These are phyloP conservation scores for Cheilosia scutellata DNA, from an alignment of 2,888 invertebrate species.

Conservation along the genomic window DNA sequence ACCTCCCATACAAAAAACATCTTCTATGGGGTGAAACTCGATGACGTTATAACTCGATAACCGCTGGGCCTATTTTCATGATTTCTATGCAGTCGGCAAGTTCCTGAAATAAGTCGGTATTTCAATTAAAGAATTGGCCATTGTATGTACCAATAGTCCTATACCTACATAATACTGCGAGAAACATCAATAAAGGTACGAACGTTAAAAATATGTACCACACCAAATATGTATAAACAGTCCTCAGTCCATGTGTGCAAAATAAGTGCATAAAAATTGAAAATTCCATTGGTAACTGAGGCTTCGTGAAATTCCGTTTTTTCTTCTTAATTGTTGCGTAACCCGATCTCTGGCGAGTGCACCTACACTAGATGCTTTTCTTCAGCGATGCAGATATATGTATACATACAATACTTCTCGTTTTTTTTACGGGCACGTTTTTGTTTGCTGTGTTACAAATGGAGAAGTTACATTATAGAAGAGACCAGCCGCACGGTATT, in stretches of 20 bases:
- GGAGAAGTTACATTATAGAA: constrained; percentile 59
- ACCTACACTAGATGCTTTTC: constrained; percentile 15
- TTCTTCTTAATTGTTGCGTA: constrained; percentile 63
- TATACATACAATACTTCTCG: not conserved
- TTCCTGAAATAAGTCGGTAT: too few relatives aligned
- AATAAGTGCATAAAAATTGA: constrained; percentile 28
- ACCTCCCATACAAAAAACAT: too few relatives aligned
- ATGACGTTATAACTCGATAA: too few relatives aligned
- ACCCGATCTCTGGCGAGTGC: constrained; percentile 50
- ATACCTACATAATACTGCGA: too few relatives aligned
- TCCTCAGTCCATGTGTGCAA: constrained; percentile 20
- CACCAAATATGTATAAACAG: too few relatives aligned
- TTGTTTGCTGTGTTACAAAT: constrained; percentile 43
- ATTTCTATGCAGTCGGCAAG: too few relatives aligned
- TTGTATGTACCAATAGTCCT: too few relatives aligned
- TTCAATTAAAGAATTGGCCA: too few relatives aligned
- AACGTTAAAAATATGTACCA: too few relatives aligned
- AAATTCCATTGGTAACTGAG: constrained; percentile 30
- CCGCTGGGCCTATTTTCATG: too few relatives aligned
- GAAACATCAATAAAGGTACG: too few relatives aligned
- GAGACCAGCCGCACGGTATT: constrained; percentile 33
- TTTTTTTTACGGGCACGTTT: constrained; percentile 46
- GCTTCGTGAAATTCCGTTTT: constrained; percentile 26
- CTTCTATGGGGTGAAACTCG: too few relatives aligned
- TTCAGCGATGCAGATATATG: constrained; percentile 2